Evolutionary conservation across 2,888 invertebrate genomes (phyloP), one percentile per base, ranked within the genome.

Genomic region (Cepaea hortensis): DNA sequence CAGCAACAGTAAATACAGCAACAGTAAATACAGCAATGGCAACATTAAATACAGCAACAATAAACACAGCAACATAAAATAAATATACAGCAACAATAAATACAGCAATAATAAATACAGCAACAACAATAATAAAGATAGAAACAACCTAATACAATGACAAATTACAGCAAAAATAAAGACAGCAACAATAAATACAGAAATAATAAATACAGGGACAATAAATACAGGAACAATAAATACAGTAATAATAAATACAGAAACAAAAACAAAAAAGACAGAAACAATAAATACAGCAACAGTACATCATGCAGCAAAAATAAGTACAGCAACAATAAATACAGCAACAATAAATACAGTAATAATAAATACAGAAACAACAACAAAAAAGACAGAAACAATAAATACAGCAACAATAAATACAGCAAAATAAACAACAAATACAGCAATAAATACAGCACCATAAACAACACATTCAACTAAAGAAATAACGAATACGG

Each of bases 381-480:
- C 35, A 35, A 35, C 35, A 35, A 35, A 35, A 35, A 35, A 35
- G 35, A 35, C 35, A 35, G 35, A 35, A 35, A 35, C 1, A 35
- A 35, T 35, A 35, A 35, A 35, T 35, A 35, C 35, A 35, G 35
- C 35, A 35, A 35, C 35, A 35, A 35, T 35, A 35, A 35, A 35
- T 35, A 35, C 35, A 35, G 35, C 35, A 35, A 35, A 35, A 35
- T 35, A 35, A 35, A 35, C 35, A 35, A 35, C 35, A 35, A 35
- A 35, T 35, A 35, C 35, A 35, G 35, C 35, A 35, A 35, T 35
- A 35, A 35, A 35, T 15, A 35, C 48, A 13, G 70, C 48, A 50
- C 55, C 46, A 79, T 80, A 85, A 75, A 82, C 72, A 87, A 65
- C n/a, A 61, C 75, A 23, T 76, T 15, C 48, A 18, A 72, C 7